Evolutionary conservation across 2,113 vertebrate genomes (phyloP).

Genomic region (Corythornis madagascariensis): DNA sequence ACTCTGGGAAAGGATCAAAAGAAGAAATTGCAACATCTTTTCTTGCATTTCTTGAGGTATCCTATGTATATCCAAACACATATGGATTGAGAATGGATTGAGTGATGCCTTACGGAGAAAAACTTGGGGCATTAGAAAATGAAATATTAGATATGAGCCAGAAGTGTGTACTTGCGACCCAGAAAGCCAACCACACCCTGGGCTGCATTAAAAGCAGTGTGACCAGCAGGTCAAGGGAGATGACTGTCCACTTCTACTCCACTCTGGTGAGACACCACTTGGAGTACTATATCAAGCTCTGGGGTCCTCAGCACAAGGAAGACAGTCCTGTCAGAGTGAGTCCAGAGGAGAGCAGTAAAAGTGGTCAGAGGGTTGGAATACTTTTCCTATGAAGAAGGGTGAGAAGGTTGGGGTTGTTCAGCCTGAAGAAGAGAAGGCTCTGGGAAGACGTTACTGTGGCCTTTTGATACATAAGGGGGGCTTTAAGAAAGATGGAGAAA

Average conservation of each 20-base stretch:
- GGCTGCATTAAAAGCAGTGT: background rate
- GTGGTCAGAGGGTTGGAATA: background rate
- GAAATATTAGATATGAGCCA: background rate
- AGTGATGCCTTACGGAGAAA: background rate
- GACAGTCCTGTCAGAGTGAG: background rate
- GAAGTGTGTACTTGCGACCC: rapidly evolving
- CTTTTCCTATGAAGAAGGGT: background rate
- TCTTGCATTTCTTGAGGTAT: background rate
- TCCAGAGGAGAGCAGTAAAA: background rate
- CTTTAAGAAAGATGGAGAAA: background rate
- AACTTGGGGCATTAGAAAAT: background rate
- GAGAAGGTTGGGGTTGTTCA: background rate
- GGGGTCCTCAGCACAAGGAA: background rate
- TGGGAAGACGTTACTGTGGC: rapidly evolving
- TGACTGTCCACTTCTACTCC: background rate
- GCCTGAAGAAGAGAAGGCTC: background rate
- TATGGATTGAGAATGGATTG: background rate
- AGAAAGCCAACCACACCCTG: background rate
- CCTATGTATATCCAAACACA: background rate
- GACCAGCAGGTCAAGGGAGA: background rate
- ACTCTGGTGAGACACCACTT: background rate
- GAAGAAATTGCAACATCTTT: background rate
- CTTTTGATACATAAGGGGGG: background rate
- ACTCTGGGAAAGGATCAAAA: background rate
- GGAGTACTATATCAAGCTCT: background rate